Evolutionary conservation across 2,113 vertebrate genomes (phyloP), one percentile per base, ranked within the genome.

Genomic region (Riparia riparia): DNA sequence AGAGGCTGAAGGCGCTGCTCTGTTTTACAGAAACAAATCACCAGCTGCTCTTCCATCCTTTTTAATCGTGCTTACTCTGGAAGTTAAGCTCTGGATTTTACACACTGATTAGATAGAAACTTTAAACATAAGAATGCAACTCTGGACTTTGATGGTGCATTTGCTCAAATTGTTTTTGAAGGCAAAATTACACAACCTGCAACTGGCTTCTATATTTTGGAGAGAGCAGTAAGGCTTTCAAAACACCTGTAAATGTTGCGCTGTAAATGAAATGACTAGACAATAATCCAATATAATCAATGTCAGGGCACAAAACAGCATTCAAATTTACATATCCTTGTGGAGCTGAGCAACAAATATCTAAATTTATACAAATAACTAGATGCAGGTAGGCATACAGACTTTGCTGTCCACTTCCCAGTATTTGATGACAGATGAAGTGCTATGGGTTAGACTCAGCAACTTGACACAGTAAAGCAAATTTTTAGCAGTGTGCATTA

Each of bases 11-110:
- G 28, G 31, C 14, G 42, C 34, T 57, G 39, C 49, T 17, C 49
- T 29, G 29, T 34, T 71, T 32, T 10, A 50, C 22, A 29, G 8
- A 64, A 63, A 63, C 7, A 20, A 0, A 0, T 17, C 50, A 37
- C 37, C 54, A 29, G 17, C 2, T 1, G 7, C 29, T 86, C 26
- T 65, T 63, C 74, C 71, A 54, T 3, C 44, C 65, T 50, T 57
- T 18, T 37, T 6, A 56, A 60, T 16, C 6, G 0, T 1, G 4
- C n/a, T 21, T n/a, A 8, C 29, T 66, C 65, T 29, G 17, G 57
- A 50, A 86, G 13, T n/a, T 24, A 44, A 72, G 21, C 28, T 26
- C 56, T 31, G 18, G 32, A 20, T 37, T 90, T 63, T 15, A 50
- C 24, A 44, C 19, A 24, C 2, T 44, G 57, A 50, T 34, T 28